Conservation (phyloP, 2,888 invertebrate species). For the Aelia acuminata region DNA sequence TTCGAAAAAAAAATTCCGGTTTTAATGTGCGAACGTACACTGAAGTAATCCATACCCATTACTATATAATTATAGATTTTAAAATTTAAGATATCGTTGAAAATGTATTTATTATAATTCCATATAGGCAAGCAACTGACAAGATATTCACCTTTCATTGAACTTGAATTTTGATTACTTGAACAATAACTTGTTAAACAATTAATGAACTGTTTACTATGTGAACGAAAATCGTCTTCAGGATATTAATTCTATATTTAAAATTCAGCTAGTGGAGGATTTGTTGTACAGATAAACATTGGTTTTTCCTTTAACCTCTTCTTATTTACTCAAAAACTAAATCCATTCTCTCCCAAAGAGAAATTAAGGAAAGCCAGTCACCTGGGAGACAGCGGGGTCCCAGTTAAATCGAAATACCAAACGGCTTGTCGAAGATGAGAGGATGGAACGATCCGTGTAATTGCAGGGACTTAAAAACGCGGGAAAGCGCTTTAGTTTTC, state of each 20-base stretch:
- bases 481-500: constrained; percentile 29
- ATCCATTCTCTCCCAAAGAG: background rate
- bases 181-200: no score
- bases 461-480: constrained; percentile 11
- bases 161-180: background rate
- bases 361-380: background rate
- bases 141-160: background rate
- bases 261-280: no score
- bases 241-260: no score
- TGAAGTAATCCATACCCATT: background rate
- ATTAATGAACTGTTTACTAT: no score
- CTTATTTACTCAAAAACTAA: background rate
- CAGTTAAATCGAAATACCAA: constrained; percentile 31
- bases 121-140: background rate
- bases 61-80: background rate
- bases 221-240: no score
- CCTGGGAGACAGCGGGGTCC: background rate
- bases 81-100: background rate
- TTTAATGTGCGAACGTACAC: background rate
- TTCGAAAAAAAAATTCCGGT: background rate
- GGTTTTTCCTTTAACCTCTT: no score
- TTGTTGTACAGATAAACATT: no score
- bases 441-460: constrained; percentile 33
- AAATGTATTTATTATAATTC: background rate
- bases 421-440: constrained; percentile 20